A percentile compares a stretch with the other conserved stretches of the same genome.
These are phyloP conservation scores for Nannoperca obscura DNA, from an alignment of 2,797 vertebrate genomes.

Conservation along the genomic window DNA sequence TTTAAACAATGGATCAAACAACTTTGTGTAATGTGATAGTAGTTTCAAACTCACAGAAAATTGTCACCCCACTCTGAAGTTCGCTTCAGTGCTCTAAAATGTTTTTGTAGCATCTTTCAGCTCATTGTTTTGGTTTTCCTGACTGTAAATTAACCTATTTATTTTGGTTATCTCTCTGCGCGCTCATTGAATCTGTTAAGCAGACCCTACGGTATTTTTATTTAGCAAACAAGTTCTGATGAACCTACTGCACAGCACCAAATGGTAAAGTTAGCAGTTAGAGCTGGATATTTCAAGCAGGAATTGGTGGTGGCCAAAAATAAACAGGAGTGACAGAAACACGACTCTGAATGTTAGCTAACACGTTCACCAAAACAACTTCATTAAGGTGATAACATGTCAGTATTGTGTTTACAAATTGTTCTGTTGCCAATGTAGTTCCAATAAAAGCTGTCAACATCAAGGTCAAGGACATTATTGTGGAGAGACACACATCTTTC, in stretches of 20 bases:
- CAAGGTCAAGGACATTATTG: background rate
- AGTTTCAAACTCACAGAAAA: background rate
- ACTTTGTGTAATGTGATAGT: background rate
- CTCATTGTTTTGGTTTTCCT: background rate
- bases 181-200: too few species aligned
- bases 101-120: background rate
- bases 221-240: background rate
- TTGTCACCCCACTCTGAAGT: background rate
- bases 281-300: background rate
- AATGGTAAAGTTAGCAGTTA: background rate
- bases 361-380: too few species aligned
- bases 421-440: background rate
- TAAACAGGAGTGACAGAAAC: too few species aligned
- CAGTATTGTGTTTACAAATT: background rate
- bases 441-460: too few species aligned
- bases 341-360: background rate
- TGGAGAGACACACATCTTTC: too few species aligned
- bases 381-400: too few species aligned
- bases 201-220: too few species aligned
- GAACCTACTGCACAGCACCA: background rate
- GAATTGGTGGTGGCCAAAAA: conserved; percentile 1
- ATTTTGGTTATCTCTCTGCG: background rate
- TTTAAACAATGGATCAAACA: background rate
- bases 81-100: background rate
- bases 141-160: background rate